phyloP scores from a whole-genome alignment of 2,113 vertebrate species.

The Etheostoma spectabile region DNA sequence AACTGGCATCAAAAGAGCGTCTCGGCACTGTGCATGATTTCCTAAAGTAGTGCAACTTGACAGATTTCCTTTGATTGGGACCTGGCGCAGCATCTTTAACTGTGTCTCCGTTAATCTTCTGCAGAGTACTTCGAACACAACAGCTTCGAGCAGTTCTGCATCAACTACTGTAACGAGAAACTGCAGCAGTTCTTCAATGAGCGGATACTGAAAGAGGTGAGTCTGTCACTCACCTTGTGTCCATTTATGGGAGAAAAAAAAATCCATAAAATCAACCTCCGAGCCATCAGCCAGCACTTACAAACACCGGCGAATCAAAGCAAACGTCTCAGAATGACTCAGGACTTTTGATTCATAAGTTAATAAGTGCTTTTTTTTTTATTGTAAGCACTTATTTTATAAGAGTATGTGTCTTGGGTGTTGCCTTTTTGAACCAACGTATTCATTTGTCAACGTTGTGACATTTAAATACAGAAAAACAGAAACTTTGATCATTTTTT shows the following conservation, averaged over 20 bases:
- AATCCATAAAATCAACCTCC: not conserved
- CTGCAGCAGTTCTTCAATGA: constrained; percentile 99
- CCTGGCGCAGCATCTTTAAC: not conserved
- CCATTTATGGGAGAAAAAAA: not conserved
- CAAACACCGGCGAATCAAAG: not conserved
- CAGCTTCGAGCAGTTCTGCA: constrained; percentile 99
- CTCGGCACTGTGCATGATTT: not conserved
- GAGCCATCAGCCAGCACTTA: not conserved
- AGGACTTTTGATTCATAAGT: not conserved
- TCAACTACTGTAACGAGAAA: constrained; percentile 99
- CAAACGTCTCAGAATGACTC: not conserved
- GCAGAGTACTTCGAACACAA: constrained; percentile 99
- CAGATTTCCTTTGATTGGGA: not conserved
- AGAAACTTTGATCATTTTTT: not conserved
- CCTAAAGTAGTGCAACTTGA: too few species aligned
- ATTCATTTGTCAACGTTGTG: not conserved
- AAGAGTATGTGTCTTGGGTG: not conserved
- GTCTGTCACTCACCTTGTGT: not conserved
- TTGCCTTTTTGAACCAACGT: not conserved
- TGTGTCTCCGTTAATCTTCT: not conserved
- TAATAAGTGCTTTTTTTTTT: not conserved
- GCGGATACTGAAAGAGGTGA: constrained; percentile 98
- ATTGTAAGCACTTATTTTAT: not conserved
- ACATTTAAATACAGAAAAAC: not conserved
- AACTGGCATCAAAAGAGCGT: not conserved